phyloP scores from a whole-genome alignment of 1,140 invertebrate species.

The Scaptomyza graminum region DNA sequence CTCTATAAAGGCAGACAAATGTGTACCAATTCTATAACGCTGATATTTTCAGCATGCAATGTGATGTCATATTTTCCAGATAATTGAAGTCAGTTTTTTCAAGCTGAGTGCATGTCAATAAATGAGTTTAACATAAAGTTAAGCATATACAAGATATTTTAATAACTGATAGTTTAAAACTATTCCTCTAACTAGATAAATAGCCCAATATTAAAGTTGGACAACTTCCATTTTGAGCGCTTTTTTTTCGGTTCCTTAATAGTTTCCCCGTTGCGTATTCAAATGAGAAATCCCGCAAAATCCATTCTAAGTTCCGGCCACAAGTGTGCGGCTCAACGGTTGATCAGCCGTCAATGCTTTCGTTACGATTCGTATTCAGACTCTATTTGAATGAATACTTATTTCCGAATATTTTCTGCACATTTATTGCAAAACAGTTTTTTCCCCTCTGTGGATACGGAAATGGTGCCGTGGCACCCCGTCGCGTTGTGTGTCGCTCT shows the following conservation, averaged over 20 bases:
- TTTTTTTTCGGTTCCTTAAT: not conserved
- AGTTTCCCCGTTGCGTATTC: constrained; percentile 59
- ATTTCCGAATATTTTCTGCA: constrained; percentile 70
- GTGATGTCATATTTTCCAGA: constrained; percentile 17
- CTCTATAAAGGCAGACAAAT: constrained; percentile 41
- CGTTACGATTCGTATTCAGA: constrained; percentile 19
- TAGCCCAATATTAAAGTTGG: not conserved
- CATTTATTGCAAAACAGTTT: constrained; percentile 66
- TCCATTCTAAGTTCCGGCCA: constrained; percentile 68
- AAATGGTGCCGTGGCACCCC: constrained; percentile 60
- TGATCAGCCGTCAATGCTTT: constrained; percentile 18
- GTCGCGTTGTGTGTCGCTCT: constrained; percentile 28
- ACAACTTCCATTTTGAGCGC: constrained; percentile 22
- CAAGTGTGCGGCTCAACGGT: constrained; percentile 1
- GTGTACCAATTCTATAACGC: not conserved
- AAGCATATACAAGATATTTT: constrained; percentile 16
- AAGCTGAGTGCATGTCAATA: not conserved
- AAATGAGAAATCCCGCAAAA: constrained; percentile 70
- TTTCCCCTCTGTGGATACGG: constrained; percentile 28
- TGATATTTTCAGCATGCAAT: constrained; percentile 16
- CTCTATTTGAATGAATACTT: constrained; percentile 61
- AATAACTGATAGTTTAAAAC: not conserved
- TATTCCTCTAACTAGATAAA: not conserved
- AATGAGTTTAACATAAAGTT: not conserved
- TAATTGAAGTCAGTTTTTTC: constrained; percentile 8